Percentiles rank a stretch among this genome's conserved stretches.
phyloP scores from a whole-genome alignment of 2,888 invertebrate genomes.

The Acleris holmiana region DNA sequence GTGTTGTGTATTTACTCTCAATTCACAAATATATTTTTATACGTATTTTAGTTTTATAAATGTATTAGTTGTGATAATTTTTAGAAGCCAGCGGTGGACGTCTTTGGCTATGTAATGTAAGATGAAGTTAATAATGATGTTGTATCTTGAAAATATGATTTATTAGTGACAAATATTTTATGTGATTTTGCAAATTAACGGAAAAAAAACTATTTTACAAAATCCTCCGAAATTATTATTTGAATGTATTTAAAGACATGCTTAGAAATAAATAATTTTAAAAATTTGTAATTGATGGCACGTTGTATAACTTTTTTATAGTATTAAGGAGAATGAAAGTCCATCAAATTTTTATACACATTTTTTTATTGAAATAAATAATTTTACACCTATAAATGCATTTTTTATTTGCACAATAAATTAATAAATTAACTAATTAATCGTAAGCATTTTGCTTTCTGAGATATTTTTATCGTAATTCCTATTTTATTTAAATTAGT shows the following conservation, averaged over 20 bases:
- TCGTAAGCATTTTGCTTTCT: constrained; percentile 12
- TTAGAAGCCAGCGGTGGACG: no score
- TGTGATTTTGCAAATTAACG: no score
- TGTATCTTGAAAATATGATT: no score
- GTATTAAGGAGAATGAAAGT: constrained; percentile 16
- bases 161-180: neutral
- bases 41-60: constrained; percentile 35
- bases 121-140: no score
- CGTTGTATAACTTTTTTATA: neutral
- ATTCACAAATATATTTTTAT: constrained; percentile 25
- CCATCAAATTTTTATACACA: constrained; percentile 42
- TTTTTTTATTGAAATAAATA: constrained; percentile 52
- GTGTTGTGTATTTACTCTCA: neutral
- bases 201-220: no score
- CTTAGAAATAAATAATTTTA: no score
- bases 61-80: no score
- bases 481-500: neutral
- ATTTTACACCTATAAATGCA: constrained; percentile 55
- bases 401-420: constrained; percentile 46
- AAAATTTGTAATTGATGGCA: no score
- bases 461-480: neutral
- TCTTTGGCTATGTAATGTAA: no score
- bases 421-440: constrained; percentile 27
- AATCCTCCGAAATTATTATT: no score
- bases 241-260: no score